Evolutionary conservation across 2,113 vertebrate species (phyloP), one percentile per base, ranked within the genome.

Genomic region (Sphaerodactylus townsendi): DNA sequence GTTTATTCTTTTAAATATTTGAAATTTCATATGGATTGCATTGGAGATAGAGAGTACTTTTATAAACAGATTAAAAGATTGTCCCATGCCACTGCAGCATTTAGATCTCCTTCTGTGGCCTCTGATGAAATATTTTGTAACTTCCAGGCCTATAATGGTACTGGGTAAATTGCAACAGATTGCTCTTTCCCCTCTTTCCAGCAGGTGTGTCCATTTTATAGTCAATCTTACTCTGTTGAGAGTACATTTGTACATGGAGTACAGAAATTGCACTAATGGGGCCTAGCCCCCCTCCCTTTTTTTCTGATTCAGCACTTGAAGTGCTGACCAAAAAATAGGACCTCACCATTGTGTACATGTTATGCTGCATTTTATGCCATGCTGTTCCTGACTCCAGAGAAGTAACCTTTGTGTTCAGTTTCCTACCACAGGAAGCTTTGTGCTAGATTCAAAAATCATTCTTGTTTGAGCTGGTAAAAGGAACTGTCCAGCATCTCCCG

Each of bases 401-500:
- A 72, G 79, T 86, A 83, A 86, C 35, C 56, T n/a, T 37, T 48
- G 19, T 90, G 0, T 66, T 1, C 64, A 2, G 3, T 53, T 69
- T 66, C 86, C 77, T 83, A 4, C 46, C n/a, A 3, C 35, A 72
- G 72, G 48, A 86, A 80, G 15, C 21, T 1, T 0, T 53, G 2
- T 39, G 6, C 6, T 3, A 48, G 39, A 13, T 68, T 15, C 15
- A 68, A 1, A 84, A 73, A 39, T 13, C 0, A 0, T 46, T 1
- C 13, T 77, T n/a, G 72, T 83, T 84, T 59, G 66, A 83, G 64
- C 14, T 39, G 64, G 78, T 30, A 28, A 53, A 85, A 80, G 92
- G 92, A 95, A 79, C 92, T 92, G 91, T 93, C 92, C 90, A 93
- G 92, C 90, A 62, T 85, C 86, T 89, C 37, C 65, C 14, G 1